Conservation (phyloP, 2,888 invertebrate genomes). For the Amphipyra tragopoginis region DNA sequence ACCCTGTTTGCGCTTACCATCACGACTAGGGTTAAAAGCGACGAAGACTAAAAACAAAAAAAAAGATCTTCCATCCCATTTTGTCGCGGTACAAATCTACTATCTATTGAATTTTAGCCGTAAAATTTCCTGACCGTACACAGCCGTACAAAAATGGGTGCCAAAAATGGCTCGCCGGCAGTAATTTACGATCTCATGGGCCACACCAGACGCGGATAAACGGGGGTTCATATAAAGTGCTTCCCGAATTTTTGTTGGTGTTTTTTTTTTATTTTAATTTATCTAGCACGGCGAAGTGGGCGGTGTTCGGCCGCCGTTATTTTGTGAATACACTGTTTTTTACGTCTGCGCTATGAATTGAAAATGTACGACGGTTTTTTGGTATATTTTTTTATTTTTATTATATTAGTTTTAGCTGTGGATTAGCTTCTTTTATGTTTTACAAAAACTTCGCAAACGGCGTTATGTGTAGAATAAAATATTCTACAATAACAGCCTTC, state of each 20-base stretch:
- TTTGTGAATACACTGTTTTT: slow-evolving; percentile 56
- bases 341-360: slow-evolving; percentile 52
- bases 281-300: slow-evolving; percentile 71
- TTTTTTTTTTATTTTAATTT: slow-evolving; percentile 74
- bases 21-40: no score
- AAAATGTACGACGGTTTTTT: slow-evolving; percentile 33
- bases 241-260: slow-evolving; percentile 68
- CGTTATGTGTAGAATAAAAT: neutral
- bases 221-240: slow-evolving; percentile 73
- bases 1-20: no score
- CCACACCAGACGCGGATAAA: slow-evolving; percentile 67
- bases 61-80: slow-evolving; percentile 36
- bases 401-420: slow-evolving; percentile 13
- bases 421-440: neutral
- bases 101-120: slow-evolving; percentile 62
- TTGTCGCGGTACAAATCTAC: slow-evolving; percentile 41
- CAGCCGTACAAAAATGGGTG: slow-evolving; percentile 65
- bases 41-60: no score
- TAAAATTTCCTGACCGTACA: slow-evolving; percentile 62
- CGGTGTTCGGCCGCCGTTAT: slow-evolving; percentile 56
- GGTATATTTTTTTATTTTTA: slow-evolving; percentile 13
- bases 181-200: slow-evolving; percentile 70
- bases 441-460: slow-evolving; percentile 29
- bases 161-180: slow-evolving; percentile 67
- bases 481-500: neutral